Base-by-base conservation (phyloP, 2,797 vertebrate genomes). In the Sandelia bainsii region DNA sequence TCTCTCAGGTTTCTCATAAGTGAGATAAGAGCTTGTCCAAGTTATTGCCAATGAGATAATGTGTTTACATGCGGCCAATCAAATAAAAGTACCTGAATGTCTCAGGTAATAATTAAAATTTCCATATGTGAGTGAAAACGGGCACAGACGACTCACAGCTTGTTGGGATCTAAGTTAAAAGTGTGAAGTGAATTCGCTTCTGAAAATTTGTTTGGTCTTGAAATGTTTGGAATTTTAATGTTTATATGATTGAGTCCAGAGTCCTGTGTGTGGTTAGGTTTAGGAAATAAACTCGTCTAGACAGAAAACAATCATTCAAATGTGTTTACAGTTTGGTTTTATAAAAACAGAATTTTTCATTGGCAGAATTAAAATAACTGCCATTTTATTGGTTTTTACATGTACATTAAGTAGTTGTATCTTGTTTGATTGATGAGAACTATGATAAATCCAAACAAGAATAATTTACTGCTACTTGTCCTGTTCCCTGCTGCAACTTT, bases 21-120 rank as follows among this genome's bases (percentile, higher is more conserved):
- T n/a, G 51, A 84, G 88, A 90, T 85, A 82, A 77, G 72, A 82
- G 81, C 77, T 70, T 20, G 75, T 82, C 67, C 60, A 51, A 79
- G 60, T 83, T 84, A 69, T 78, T 79, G 79, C 51, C 56, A 51
- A n/a, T 23, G 56, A 74, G 71, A 70, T 60, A 48, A 58, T 23
- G 25, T 53, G 72, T 80, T 77, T 53, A 29, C 77, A 49, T 19
- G 54, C 61, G 17, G 54, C 62, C 77, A 69, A 69, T 84, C 72
- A 52, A 45, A 73, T 20, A 1, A 60, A 65, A 59, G 64, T 6
- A 58, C 32, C 56, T n/a, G 25, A 64, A 54, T 3, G 25, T 39
- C 27, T 46, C 58, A 11, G 53, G 9, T n/a, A 17, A 32, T 78
- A 49, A 80, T 74, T 69, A 51, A 5, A 48, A 68, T 75, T 54